These are phyloP conservation scores for Ptychadena robeensis DNA, from an alignment of 2,797 vertebrate genomes.

Conservation along the genomic window DNA sequence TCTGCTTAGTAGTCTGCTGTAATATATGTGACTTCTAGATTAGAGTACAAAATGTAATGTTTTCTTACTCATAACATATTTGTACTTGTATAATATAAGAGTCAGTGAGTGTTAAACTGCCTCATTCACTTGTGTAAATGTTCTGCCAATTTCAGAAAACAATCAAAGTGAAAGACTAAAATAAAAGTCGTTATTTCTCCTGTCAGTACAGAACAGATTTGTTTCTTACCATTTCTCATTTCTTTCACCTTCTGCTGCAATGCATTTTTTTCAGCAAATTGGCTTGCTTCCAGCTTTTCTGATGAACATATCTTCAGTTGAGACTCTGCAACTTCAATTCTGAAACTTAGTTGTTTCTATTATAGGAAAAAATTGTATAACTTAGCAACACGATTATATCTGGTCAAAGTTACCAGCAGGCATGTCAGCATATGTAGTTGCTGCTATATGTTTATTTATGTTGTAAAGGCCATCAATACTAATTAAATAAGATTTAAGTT, in stretches of 20 bases:
- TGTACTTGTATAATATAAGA: conserved; percentile 16
- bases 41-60: not conserved
- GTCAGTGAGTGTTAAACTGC: conserved; percentile 29
- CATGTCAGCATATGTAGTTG: not conserved
- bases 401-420: conserved; percentile 11
- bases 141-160: conserved; percentile 62
- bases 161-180: conserved; percentile 60
- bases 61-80: not conserved
- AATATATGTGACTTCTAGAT: not conserved
- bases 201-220: conserved; percentile 37
- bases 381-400: conserved; percentile 43
- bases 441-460: not conserved
- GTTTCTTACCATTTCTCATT: conserved; percentile 58
- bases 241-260: conserved; percentile 60
- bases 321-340: conserved; percentile 57
- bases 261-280: conserved; percentile 57
- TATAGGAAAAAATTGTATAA: conserved; percentile 41
- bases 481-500: conserved; percentile 10
- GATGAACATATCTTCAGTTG: conserved; percentile 48
- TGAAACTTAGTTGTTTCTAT: conserved; percentile 48
- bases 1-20: not conserved
- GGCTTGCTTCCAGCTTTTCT: conserved; percentile 61
- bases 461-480: conserved; percentile 4
- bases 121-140: conserved; percentile 33
- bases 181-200: conserved; percentile 51